Percentiles rank a stretch among this genome's conserved stretches.
Conservation (phyloP, 1,140 invertebrate genomes). For the Sitophilus oryzae region DNA sequence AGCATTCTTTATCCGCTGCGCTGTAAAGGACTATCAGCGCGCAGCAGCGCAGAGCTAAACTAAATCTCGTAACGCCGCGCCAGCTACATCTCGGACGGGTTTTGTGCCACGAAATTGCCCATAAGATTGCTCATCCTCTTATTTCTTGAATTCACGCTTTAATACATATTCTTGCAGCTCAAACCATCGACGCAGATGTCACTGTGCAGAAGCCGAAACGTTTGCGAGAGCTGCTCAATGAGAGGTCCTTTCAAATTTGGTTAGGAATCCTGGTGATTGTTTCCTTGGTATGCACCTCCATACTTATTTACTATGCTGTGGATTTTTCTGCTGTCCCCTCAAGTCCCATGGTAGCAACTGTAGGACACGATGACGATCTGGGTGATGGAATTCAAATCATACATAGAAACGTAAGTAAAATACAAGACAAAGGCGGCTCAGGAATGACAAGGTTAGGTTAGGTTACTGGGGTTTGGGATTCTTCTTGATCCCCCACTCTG, state of each 20-base stretch:
- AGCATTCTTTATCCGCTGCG: too few relatives aligned
- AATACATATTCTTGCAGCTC: neutral
- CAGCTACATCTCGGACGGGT: too few relatives aligned
- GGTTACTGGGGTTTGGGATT: too few relatives aligned
- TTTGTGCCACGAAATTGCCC: too few relatives aligned
- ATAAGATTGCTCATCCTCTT: too few relatives aligned
- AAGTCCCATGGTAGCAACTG: neutral
- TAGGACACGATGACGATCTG: conserved; percentile 11
- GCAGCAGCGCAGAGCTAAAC: too few relatives aligned
- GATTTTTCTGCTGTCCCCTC: neutral
- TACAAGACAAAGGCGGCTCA: neutral
- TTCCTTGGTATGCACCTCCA: neutral
- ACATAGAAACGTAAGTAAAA: conserved; percentile 13
- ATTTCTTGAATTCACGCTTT: too few relatives aligned
- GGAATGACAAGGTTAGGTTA: too few relatives aligned
- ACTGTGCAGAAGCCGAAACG: neutral
- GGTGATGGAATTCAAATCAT: conserved; percentile 19
- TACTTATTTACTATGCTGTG: conserved; percentile 2
- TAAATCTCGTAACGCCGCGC: too few relatives aligned
- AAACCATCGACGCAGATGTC: neutral
- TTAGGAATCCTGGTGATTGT: neutral
- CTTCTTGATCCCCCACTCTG: too few relatives aligned
- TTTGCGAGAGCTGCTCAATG: neutral
- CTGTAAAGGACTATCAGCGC: too few relatives aligned
- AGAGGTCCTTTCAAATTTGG: neutral